Base-by-base conservation (phyloP, 1,140 invertebrate species). In the Drosophila mauritiana region DNA sequence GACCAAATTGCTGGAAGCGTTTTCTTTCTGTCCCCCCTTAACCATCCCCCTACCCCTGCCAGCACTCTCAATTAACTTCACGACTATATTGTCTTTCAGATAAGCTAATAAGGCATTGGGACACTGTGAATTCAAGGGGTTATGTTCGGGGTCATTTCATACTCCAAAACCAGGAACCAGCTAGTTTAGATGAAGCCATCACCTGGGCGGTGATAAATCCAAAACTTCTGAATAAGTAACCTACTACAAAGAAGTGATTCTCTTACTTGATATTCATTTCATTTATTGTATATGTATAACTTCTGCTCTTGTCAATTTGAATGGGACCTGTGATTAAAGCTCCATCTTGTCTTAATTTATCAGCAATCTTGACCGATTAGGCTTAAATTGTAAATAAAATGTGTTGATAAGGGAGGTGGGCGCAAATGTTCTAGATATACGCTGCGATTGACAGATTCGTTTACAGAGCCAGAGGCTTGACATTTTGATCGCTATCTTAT, bases 1-100 rank as follows among this genome's bases (percentile, higher is more conserved):
- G 74, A 40, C 70, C 45, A 55, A 68, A 68, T 68, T 57, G 58
- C 51, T 4, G 22, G 57, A 58, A 80, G 65, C 42, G 52, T 64
- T 40, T 63, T 39, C 37, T 39, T 39, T 12, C 17, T 25, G 11
- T 36, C 39, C 27, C 31, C 20, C 13, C 17, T 0, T 17, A 0
- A 17, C 20, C 20, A 3, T 22, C 20, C 20, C 20, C 20, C 20
- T 20, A 20, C 20, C 20, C 17, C 17, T 17, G 17, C 17, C 17
- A 17, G n/a, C 3, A 13, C 40, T 46, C 67, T 40, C 31, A 48
- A 70, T 69, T 70, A 70, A 27, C 42, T 39, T 27, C 40, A 27
- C n/a, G 39, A 15, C 6, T 34, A 17, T 36, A 39, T 37, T 48
- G 15, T 49, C 15, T 64, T 11, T 3, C 4, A 51, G 59, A 67